Base-by-base conservation (phyloP, 2,888 invertebrate genomes). In the Cerceris ruficornis region DNA sequence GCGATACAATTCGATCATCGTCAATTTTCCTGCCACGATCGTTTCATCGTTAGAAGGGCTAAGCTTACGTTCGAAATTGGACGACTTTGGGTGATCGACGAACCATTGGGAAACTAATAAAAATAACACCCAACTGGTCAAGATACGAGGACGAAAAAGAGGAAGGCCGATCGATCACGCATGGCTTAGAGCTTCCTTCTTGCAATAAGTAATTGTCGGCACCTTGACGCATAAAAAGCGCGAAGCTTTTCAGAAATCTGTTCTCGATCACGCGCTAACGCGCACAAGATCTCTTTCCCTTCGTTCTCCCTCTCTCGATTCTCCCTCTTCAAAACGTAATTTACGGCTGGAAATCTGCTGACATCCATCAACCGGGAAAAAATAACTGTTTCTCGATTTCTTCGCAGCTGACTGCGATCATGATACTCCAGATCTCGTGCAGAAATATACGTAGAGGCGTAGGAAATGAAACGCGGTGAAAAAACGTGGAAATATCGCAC, bases 81-180 rank as follows among this genome's bases (percentile, higher is more conserved):
- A 17, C 0, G 8, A 11, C 17, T 13, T 67, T 77, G 15, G 42
- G 15, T 77, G 71, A 80, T 70, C 78, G 79, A 71, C 55, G 75
- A 81, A 67, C 69, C 66, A 66, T 71, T 73, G 59, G 69, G 57
- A 39, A 80, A 83, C 77, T 77, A 80, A 84, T 85, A 78, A 80
- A n/a, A 77, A 75, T 41, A 15, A 54, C 17, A 57, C 8, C 41
- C n/a, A 14, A 39, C 15, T 62, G 61, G 58, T 39, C 28, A 43
- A 9, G 64, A 41, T 13, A 41, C 60, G 49, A 57, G 50, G 49
- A n/a, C 14, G 54, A 66, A 72, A 73, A 75, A 75, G 57, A 69
- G 80, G 75, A 75, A 64, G 67, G 72, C 65, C 80, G 76, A 88
- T 88, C 88, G 77, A 88, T 88, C 89, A 86, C 74, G 59, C 70